Percentiles rank a stretch among this genome's conserved stretches.
Evolutionary conservation across 1,140 invertebrate species (phyloP).

Genomic region (Polypedilum vanderplanki): DNA sequence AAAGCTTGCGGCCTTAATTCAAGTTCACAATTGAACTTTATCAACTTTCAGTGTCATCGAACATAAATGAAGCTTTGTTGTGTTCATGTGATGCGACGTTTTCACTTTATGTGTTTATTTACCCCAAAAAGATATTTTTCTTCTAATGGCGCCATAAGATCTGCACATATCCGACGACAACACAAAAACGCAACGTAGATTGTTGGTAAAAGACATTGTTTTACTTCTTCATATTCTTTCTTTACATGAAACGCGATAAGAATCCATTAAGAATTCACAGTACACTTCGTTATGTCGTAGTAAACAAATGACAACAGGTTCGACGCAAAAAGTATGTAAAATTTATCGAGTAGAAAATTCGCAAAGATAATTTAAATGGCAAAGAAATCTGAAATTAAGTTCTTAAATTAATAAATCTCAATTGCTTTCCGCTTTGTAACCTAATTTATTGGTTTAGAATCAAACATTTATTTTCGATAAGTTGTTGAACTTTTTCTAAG

Average conservation of each 20-base stretch:
- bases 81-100: neutral
- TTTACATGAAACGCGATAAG: neutral
- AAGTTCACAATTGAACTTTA: slow-evolving; percentile 6
- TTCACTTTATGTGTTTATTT: slow-evolving; percentile 19
- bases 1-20: neutral
- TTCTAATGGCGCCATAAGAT: neutral
- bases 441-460: too few species aligned
- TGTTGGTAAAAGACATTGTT: neutral
- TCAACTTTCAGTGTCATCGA: slow-evolving; percentile 3
- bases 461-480: too few species aligned
- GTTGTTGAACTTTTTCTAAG: too few species aligned
- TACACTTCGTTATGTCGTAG: too few species aligned
- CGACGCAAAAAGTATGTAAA: too few species aligned
- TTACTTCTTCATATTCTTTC: neutral
- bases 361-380: too few species aligned
- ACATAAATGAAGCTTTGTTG: neutral
- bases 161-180: neutral
- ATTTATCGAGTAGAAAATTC: too few species aligned
- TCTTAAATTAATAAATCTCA: too few species aligned
- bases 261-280: too few species aligned
- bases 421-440: too few species aligned
- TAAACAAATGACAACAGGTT: too few species aligned
- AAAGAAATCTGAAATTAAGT: too few species aligned
- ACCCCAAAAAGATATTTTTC: neutral
- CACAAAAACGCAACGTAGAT: neutral